These are phyloP conservation scores for Iphiclides podalirius DNA, from an alignment of 2,888 invertebrate genomes.

Conservation along the genomic window DNA sequence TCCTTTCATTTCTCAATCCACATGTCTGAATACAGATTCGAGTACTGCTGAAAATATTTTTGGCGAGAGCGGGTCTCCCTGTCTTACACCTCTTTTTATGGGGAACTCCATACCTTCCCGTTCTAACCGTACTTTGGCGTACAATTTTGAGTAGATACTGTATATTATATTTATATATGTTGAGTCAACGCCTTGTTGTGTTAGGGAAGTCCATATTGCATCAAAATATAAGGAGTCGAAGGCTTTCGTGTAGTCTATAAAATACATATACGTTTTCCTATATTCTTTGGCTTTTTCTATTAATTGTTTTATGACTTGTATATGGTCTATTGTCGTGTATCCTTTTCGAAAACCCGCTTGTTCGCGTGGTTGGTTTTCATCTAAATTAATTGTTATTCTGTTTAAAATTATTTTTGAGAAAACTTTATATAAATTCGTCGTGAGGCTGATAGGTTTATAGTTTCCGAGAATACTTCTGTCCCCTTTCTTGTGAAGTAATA, in stretches of 20 bases:
- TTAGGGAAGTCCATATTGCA: constrained; percentile 21
- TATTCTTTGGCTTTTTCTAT: neutral
- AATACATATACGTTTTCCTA: no score
- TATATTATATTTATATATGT: constrained; percentile 17
- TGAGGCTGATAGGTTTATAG: no score
- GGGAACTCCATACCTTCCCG: constrained; percentile 12
- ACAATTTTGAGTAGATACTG: constrained; percentile 18
- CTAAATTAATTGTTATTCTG: no score
- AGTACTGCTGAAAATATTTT: constrained; percentile 1
- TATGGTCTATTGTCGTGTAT: neutral
- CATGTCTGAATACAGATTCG: neutral
- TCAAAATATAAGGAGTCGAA: constrained; percentile 2
- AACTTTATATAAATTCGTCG: no score
- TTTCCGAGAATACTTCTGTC: no score
- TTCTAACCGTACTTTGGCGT: constrained; percentile 14
- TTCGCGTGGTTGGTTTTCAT: constrained; percentile 17
- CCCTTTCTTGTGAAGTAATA: no score
- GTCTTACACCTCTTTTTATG: neutral
- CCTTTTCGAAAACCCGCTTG: constrained; percentile 20
- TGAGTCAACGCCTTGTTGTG: constrained; percentile 22
- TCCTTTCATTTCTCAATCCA: neutral
- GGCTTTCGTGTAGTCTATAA: constrained; percentile 13
- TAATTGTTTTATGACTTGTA: constrained; percentile 9
- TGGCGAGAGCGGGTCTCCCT: neutral
- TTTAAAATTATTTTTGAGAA: no score